Conservation (phyloP, 2,797 vertebrate species). For the Rallus crepitans region DNA sequence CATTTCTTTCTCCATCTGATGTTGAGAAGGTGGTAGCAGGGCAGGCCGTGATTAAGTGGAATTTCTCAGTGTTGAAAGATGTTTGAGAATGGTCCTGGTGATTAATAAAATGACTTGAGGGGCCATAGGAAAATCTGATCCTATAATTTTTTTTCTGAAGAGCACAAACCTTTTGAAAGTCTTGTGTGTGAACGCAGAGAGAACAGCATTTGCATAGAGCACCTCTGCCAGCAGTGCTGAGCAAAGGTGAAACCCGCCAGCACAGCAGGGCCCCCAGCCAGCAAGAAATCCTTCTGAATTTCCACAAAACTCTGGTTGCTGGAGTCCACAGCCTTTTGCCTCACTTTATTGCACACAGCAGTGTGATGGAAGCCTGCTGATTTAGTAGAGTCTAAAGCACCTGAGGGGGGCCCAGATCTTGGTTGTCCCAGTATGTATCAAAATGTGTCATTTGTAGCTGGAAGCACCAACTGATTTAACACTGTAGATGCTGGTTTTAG, state of each 20-base stretch:
- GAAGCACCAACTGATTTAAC: neutral
- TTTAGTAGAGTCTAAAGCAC: neutral
- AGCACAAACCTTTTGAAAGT: neutral
- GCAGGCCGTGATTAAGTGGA: constrained; percentile 60
- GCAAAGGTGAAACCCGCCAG: constrained; percentile 17
- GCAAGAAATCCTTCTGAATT: constrained; percentile 33
- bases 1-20: constrained; percentile 55
- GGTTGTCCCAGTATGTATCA: neutral
- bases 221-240: constrained; percentile 13
- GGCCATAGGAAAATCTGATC: constrained; percentile 55
- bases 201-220: constrained; percentile 23
- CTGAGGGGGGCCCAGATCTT: accelerated
- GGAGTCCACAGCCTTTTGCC: neutral
- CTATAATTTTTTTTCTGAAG: constrained; percentile 29
- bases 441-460: neutral
- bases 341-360: neutral
- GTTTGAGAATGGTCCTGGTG: neutral
- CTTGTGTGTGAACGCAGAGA: neutral
- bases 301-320: neutral
- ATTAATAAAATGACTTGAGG: constrained; percentile 60
- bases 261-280: neutral
- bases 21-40: constrained; percentile 22
- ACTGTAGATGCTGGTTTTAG: neutral
- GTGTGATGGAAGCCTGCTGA: neutral
- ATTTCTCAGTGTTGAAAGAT: constrained; percentile 62